phyloP scores from a whole-genome alignment of 2,797 vertebrate species.

The Catharus ustulatus region DNA sequence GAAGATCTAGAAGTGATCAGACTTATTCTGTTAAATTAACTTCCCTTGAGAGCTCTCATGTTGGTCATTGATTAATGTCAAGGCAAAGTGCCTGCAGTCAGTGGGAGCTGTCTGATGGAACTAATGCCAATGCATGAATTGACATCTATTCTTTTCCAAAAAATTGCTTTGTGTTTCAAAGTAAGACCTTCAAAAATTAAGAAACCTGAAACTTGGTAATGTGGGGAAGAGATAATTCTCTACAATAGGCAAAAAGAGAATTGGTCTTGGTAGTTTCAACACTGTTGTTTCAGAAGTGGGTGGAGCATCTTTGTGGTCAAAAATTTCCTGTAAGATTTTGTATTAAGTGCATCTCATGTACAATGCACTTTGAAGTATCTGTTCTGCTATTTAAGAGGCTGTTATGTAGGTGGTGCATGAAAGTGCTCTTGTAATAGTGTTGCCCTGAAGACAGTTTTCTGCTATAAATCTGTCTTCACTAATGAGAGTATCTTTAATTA shows the following conservation, averaged over 20 bases:
- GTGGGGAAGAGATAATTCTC: background rate
- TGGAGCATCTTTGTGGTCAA: background rate
- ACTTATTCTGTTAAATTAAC: background rate
- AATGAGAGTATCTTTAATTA: conserved; percentile 63
- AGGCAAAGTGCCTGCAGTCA: background rate
- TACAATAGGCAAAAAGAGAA: background rate
- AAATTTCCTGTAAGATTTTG: background rate
- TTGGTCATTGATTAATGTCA: background rate
- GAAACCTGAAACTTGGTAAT: background rate
- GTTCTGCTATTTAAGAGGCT: background rate
- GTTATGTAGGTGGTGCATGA: conserved; percentile 1
- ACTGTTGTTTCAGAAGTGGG: background rate
- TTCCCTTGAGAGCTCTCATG: background rate
- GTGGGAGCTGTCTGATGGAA: background rate
- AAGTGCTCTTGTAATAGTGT: background rate
- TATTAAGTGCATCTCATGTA: background rate
- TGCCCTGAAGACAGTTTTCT: conserved; percentile 13
- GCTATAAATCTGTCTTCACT: background rate
- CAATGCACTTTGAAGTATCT: conserved; percentile 3
- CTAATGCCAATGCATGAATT: background rate
- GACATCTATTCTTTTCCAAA: background rate
- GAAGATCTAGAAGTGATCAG: background rate
- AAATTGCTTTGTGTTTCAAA: background rate
- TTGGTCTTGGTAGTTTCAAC: background rate
- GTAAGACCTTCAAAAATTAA: background rate